These are phyloP conservation scores for Peromyscus melanophrys DNA, from an alignment of 2,797 vertebrate genomes.

Conservation along the genomic window DNA sequence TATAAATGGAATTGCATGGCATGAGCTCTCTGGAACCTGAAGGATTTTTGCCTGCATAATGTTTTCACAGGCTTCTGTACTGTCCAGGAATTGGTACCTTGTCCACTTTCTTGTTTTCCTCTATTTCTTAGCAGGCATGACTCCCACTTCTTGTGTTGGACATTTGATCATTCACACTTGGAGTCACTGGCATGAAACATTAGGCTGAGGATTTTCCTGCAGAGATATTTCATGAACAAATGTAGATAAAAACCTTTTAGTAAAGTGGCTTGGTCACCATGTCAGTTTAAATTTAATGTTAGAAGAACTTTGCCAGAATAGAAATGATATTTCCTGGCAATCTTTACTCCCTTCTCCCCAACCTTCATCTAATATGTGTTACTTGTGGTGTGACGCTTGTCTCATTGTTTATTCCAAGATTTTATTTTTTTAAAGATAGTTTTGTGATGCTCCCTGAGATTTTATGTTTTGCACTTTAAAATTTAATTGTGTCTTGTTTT, in stretches of 20 bases:
- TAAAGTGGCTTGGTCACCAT: background rate
- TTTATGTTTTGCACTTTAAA: background rate
- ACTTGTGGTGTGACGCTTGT: background rate
- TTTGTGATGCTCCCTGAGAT: background rate
- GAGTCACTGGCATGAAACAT: background rate
- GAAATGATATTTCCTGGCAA: background rate
- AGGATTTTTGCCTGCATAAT: background rate
- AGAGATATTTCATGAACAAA: background rate
- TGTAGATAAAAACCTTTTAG: too few relatives aligned
- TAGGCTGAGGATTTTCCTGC: background rate
- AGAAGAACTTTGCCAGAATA: background rate
- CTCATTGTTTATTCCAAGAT: background rate
- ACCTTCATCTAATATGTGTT: fast-evolving
- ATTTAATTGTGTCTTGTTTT: background rate
- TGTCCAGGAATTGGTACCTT: background rate
- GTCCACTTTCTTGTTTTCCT: background rate
- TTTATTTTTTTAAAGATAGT: background rate
- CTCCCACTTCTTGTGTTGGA: background rate
- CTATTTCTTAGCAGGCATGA: background rate
- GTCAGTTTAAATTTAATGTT: background rate
- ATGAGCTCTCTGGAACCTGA: background rate
- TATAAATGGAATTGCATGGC: background rate
- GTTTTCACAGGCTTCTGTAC: too few relatives aligned
- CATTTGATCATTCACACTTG: background rate
- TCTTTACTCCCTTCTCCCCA: background rate